Evolutionary conservation across 2,113 vertebrate genomes (phyloP).

Genomic region (Nothoprocta pentlandii): DNA sequence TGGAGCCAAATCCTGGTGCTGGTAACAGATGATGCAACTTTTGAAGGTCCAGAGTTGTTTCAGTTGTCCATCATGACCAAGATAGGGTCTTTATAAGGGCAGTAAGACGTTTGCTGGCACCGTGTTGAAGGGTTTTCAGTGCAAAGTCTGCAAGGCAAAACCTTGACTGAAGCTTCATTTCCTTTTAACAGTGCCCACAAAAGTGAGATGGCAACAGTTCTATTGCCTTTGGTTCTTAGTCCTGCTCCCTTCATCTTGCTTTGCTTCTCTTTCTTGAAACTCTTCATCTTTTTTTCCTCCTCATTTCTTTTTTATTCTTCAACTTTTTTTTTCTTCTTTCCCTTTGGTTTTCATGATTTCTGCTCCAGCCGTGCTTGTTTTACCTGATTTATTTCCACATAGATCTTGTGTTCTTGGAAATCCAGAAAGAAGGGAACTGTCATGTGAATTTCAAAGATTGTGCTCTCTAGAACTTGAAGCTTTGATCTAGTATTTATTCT

Average conservation of each 20-base stretch:
- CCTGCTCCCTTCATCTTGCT: neutral
- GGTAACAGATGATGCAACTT: neutral
- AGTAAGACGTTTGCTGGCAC: neutral
- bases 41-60: neutral
- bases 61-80: neutral
- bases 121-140: neutral
- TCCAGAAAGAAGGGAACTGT: neutral
- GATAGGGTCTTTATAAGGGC: neutral
- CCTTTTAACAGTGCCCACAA: neutral
- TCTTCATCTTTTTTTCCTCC: too few relatives aligned
- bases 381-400: neutral
- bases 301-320: neutral
- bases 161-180: neutral
- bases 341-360: neutral
- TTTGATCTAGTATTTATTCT: neutral
- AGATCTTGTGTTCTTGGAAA: neutral
- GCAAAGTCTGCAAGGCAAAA: neutral
- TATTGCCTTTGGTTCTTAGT: neutral
- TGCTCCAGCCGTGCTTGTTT: neutral
- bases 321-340: neutral
- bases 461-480: neutral
- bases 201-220: neutral
- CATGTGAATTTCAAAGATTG: neutral
- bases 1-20: neutral
- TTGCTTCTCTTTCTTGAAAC: neutral